Evolutionary conservation across 2,113 vertebrate genomes (phyloP), one percentile per base, ranked within the genome.

Genomic region (Urocitellus parryii): DNA sequence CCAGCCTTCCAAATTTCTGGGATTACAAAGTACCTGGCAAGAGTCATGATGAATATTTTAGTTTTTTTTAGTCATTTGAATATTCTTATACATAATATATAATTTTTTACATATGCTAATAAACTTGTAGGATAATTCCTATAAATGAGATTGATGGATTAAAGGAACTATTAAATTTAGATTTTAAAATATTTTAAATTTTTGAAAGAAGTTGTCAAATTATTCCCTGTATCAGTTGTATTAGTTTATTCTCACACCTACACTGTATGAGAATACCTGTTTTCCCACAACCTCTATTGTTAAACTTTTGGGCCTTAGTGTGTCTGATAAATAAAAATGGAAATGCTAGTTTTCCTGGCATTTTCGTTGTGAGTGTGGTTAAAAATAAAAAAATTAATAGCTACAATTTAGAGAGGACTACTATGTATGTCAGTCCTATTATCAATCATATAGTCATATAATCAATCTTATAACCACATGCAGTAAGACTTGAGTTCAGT

Each of bases 131-230:
- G 53, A 32, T 88, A 56, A 80, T 92, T 84, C 83, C 79, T 70
- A 9, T 84, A 91, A 95, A 51, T 88, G 72, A 91, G 29, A 91
- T 93, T 70, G 16, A 42, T 70, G 78, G 22, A 45, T 81, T 91
- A 65, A 82, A 90, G 20, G 51, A 91, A n/a, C 88, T 95, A 32
- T 10, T 94, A 2, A 42, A 58, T 72, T 93, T 63, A 51, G 22
- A 63, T 79, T 79, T 42, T 58, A 45, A 45, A 67, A 77, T 53
- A 22, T 80, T 87, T 90, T 76, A 68, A 83, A 86, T 48, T 94
- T 92, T 74, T 92, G 39, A 32, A 88, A 95, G 48, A 88, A 96
- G 83, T 91, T 79, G 20, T 68, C 45, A 85, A 32, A 91, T 81
- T 91, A 84, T 94, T 37, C 3, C 42, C 29, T 25, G 2, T 86